These are phyloP conservation scores for Zootoca vivipara DNA, from an alignment of 2,113 vertebrate genomes.

Conservation along the genomic window DNA sequence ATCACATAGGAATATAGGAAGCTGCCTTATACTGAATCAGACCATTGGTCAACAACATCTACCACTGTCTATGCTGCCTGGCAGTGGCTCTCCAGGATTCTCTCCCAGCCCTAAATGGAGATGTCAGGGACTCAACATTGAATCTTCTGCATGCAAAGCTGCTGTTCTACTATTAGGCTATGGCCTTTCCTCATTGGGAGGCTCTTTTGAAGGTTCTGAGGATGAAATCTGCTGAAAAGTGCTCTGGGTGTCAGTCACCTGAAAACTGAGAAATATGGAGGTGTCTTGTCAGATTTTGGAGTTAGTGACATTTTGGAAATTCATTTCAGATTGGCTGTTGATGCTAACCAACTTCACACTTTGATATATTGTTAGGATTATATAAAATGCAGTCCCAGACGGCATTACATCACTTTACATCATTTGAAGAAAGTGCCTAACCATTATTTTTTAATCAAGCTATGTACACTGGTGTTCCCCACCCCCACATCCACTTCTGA, in stretches of 20 bases:
- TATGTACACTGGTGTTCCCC: not conserved
- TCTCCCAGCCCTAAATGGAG: too few relatives aligned
- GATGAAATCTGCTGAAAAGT: not conserved
- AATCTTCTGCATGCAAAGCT: too few relatives aligned
- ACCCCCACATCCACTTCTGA: not conserved
- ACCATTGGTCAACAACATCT: too few relatives aligned
- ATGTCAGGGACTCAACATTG: too few relatives aligned
- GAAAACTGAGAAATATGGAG: not conserved
- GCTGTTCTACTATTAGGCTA: too few relatives aligned
- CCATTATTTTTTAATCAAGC: conserved; percentile 26
- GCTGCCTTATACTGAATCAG: too few relatives aligned
- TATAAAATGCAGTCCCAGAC: conserved; percentile 29
- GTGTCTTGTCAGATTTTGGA: not conserved
- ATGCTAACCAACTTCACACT: conserved; percentile 43
- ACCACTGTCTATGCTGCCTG: too few relatives aligned
- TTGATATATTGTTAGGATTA: conserved; percentile 6
- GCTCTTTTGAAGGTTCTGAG: not conserved
- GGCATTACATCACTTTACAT: conserved; percentile 21
- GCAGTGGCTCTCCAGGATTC: too few relatives aligned
- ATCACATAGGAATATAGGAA: too few relatives aligned
- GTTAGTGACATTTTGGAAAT: not conserved
- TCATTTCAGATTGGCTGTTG: conserved; percentile 23
- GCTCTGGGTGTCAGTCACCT: not conserved
- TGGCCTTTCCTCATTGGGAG: too few relatives aligned
- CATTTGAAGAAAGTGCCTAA: not conserved